Base-by-base conservation (phyloP, 1,140 invertebrate species). In the Lordiphosa clarofinis region DNA sequence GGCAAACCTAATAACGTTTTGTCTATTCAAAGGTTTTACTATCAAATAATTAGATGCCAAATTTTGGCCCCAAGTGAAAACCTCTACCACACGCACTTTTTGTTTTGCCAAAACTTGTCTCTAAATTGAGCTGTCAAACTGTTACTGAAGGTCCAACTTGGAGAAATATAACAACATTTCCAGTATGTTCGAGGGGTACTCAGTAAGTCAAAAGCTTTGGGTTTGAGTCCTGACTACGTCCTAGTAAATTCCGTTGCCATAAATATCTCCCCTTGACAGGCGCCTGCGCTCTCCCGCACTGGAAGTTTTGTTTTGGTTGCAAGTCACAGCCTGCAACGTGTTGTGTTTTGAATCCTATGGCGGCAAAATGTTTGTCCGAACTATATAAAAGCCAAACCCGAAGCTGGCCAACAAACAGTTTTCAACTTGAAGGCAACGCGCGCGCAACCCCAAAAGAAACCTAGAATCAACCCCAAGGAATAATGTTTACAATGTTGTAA, bases 281-380 rank as follows among this genome's bases (percentile, higher is more conserved):
- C 67, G 78, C 44, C 49, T 68, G 76, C 72, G 78, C 59, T 9
- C 8, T 35, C 15, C 1, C 0, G 0, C 4, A 1, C 39, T 58
- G 56, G 46, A 64, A 52, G 49, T 47, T 47, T 82, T 82, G 76
- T 82, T 81, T 70, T 82, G 42, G 59, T 81, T 74, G 72, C 62
- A 65, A 57, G 58, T 37, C 7, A 37, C 28, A 31, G 24, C 43
- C 21, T 84, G 72, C 78, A 82, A 84, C 76, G 57, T 71, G 76
- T 82, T 82, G 76, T 82, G 76, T 82, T 82, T 82, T 82, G 78
- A 82, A 82, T 84, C 67, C 59, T 56, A 40, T 57, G 60, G 65
- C 66, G 65, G 60, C 61, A 60, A 58, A 46, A 46, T 49, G 54
- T 47, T 48, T 33, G 60, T 21, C 43, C 60, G 50, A 52, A 11